Conservation (phyloP, 2,888 invertebrate genomes). For the Marronus borbonicus region DNA sequence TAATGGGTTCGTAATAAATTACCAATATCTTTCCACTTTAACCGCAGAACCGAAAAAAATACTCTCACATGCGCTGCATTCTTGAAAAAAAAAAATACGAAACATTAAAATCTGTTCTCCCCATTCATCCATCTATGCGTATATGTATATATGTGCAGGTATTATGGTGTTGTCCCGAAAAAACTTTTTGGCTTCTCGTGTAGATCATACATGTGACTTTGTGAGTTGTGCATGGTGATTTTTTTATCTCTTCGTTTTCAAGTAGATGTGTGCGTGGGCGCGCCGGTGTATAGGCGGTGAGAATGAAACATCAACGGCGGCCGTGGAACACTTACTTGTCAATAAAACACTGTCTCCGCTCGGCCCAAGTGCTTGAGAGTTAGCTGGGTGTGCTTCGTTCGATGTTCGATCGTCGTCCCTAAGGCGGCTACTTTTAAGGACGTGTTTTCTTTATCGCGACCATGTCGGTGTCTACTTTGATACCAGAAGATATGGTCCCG, state of each 20-base stretch:
- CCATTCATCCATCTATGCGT: conserved; percentile 26
- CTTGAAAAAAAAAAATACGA: conserved; percentile 8
- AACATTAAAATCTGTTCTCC: conserved; percentile 26
- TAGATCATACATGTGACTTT: too few species aligned
- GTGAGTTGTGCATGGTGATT: conserved; percentile 22
- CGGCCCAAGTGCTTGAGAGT: conserved; percentile 50
- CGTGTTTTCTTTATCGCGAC: conserved; percentile 47
- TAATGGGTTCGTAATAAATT: conserved; percentile 45
- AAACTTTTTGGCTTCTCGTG: conserved; percentile 1
- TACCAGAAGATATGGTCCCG: conserved; percentile 50
- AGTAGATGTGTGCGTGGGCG: conserved; percentile 40
- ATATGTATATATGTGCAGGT: too few species aligned
- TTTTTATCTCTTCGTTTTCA: conserved; percentile 25
- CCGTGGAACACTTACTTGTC: conserved; percentile 47
- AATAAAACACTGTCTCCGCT: conserved; percentile 51
- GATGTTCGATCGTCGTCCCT: conserved; percentile 33
- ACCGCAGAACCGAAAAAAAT: conserved; percentile 9
- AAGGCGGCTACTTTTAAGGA: conserved; percentile 40
- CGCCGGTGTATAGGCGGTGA: conserved; percentile 45
- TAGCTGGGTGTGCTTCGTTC: conserved; percentile 43
- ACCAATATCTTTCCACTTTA: conserved; percentile 43
- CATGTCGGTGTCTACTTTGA: conserved; percentile 54
- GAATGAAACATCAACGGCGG: conserved; percentile 50
- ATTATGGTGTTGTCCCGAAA: not conserved
- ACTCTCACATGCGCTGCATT: conserved; percentile 20